Percentiles rank a stretch among this genome's conserved stretches.
Evolutionary conservation across 2,888 invertebrate genomes (phyloP).

Genomic region (Itoplectis maculator): DNA sequence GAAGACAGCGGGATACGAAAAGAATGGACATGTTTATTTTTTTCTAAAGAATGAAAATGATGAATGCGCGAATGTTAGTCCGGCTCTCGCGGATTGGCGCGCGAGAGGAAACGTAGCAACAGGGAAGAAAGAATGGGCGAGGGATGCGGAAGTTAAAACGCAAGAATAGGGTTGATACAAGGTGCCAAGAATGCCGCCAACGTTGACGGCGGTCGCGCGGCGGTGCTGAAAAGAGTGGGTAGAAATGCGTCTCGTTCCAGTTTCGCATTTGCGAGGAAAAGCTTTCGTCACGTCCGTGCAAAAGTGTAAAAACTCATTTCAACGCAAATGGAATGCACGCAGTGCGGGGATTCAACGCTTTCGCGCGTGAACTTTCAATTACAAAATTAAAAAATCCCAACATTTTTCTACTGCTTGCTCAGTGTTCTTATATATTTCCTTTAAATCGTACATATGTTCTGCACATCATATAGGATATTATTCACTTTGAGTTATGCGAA

Average conservation of each 20-base stretch:
- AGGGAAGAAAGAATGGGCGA: conserved; percentile 33
- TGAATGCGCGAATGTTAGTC: background rate
- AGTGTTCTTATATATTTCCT: background rate
- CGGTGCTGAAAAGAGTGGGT: conserved; percentile 35
- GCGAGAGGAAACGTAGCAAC: conserved; percentile 17
- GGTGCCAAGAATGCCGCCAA: conserved; percentile 20
- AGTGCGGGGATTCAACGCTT: background rate
- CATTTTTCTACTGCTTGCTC: background rate
- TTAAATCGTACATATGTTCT: background rate
- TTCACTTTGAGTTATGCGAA: background rate
- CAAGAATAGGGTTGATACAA: conserved; percentile 32
- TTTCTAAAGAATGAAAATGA: conserved; percentile 17
- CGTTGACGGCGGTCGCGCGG: conserved; percentile 11
- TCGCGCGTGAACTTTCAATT: background rate
- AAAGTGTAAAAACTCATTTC: conserved; percentile 38
- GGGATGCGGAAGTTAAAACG: conserved; percentile 40
- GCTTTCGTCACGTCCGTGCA: conserved; percentile 17
- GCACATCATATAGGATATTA: too few relatives aligned
- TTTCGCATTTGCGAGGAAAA: conserved; percentile 31
- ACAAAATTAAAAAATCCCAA: background rate
- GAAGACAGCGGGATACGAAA: background rate
- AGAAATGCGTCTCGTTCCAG: conserved; percentile 15
- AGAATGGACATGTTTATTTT: background rate
- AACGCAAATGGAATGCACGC: conserved; percentile 33
- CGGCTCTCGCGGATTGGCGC: background rate